Conservation (phyloP, 2,113 vertebrate species). For the Acrocephalus arundinaceus region DNA sequence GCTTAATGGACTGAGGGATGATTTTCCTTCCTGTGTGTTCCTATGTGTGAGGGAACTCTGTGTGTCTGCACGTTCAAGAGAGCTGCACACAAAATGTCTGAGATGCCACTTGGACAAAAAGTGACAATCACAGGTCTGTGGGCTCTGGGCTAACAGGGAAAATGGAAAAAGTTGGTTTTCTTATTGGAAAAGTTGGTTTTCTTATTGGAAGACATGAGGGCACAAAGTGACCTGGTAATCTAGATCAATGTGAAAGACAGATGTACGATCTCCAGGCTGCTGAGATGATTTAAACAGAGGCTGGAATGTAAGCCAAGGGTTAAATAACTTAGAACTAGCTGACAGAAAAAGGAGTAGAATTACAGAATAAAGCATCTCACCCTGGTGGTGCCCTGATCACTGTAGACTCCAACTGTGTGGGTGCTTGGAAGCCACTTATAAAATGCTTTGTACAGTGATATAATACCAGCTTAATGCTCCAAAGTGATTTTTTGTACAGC, state of each 20-base stretch:
- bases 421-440: background rate
- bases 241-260: background rate
- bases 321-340: background rate
- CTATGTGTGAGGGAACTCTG: background rate
- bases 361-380: background rate
- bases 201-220: background rate
- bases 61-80: background rate
- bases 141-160: background rate
- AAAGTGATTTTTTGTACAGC: background rate
- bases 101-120: background rate
- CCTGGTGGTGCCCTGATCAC: background rate
- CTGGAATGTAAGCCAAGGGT: background rate
- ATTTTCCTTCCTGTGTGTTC: background rate
- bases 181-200: background rate
- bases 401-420: background rate
- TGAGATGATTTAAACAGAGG: background rate
- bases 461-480: background rate
- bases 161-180: background rate
- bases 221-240: background rate
- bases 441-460: background rate
- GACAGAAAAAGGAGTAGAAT: background rate
- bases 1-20: background rate
- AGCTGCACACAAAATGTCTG: background rate
- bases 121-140: background rate
- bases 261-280: background rate